These are phyloP conservation scores for Cheilosia vulpina DNA, from an alignment of 2,888 invertebrate species.

Conservation along the genomic window DNA sequence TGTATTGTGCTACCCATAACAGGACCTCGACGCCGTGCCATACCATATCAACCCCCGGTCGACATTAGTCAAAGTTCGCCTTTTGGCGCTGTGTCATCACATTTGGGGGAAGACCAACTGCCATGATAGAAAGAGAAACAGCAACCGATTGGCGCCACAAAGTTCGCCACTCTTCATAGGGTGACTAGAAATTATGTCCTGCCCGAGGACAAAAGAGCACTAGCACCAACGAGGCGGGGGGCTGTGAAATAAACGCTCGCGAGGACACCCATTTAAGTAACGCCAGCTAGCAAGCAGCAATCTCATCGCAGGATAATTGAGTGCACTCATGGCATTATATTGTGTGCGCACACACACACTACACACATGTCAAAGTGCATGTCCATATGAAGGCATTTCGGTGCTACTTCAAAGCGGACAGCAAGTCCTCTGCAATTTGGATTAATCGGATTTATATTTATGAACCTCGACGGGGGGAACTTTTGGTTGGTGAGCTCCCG, in stretches of 20 bases:
- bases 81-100: conserved; percentile 74
- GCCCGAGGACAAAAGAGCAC: conserved; percentile 66
- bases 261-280: conserved; percentile 50
- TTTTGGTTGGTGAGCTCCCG: neutral
- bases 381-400: conserved; percentile 17
- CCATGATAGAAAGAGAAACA: neutral
- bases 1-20: conserved; percentile 37
- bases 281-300: conserved; percentile 43
- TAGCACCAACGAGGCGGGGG: conserved; percentile 8
- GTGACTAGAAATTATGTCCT: conserved; percentile 70
- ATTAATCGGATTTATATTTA: conserved; percentile 52
- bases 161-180: conserved; percentile 60
- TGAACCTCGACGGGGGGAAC: neutral
- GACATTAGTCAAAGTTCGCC: conserved; percentile 74
- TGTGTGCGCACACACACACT: too few relatives aligned
- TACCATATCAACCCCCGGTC: conserved; percentile 28
- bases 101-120: conserved; percentile 12
- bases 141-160: conserved; percentile 71
- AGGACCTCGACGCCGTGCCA: conserved; percentile 15
- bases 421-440: conserved; percentile 36
- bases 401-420: conserved; percentile 28
- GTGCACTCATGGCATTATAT: conserved; percentile 28
- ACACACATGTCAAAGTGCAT: neutral
- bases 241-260: conserved; percentile 45
- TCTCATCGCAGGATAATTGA: conserved; percentile 67